These are phyloP conservation scores for Lates calcarifer DNA, from an alignment of 2,113 vertebrate species.

Conservation along the genomic window DNA sequence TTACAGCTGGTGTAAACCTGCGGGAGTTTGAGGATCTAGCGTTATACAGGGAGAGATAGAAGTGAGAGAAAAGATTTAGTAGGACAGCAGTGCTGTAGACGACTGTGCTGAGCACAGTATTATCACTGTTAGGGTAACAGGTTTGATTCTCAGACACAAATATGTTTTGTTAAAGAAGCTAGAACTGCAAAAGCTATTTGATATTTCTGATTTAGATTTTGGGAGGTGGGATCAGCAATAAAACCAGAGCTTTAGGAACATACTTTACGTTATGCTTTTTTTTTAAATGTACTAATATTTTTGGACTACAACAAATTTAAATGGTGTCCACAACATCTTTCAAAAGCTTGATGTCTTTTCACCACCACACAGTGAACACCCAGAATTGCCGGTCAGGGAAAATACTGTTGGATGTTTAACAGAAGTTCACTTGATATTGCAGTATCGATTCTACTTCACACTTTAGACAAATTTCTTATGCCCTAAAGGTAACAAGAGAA, in stretches of 20 bases:
- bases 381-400: slow-evolving; percentile 59
- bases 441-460: slow-evolving; percentile 74
- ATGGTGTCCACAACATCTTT: slow-evolving; percentile 17
- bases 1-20: slow-evolving; percentile 40
- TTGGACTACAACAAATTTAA: slow-evolving; percentile 12
- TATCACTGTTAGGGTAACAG: background rate
- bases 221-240: background rate
- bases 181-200: background rate
- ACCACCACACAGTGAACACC: slow-evolving; percentile 24
- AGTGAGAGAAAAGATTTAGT: slow-evolving; percentile 39
- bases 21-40: slow-evolving; percentile 44
- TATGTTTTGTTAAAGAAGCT: background rate
- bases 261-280: background rate
- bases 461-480: slow-evolving; percentile 69
- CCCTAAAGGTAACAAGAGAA: slow-evolving; percentile 76
- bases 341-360: slow-evolving; percentile 32
- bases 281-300: background rate
- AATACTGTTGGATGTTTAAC: slow-evolving; percentile 73
- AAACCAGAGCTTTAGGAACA: background rate
- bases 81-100: slow-evolving; percentile 18
- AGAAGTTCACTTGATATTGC: slow-evolving; percentile 73
- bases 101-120: slow-evolving; percentile 2
- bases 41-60: slow-evolving; percentile 20
- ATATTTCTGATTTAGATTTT: background rate
- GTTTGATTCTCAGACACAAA: background rate